These are phyloP conservation scores for Lutraria lutraria DNA, from an alignment of 2,888 invertebrate species.

Conservation along the genomic window DNA sequence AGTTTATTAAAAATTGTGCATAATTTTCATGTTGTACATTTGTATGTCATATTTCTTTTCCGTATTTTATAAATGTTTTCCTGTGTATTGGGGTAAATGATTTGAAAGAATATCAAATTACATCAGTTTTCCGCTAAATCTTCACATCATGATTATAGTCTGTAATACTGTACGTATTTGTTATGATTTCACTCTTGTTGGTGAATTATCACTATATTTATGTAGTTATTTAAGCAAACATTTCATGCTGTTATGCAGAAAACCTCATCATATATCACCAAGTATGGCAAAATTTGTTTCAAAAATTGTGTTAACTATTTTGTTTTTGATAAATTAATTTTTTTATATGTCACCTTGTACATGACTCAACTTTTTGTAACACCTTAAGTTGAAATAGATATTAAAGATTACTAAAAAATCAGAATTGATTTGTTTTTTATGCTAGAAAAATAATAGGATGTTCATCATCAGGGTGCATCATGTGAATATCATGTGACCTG, in stretches of 20 bases:
- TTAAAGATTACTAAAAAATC: background rate
- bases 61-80: too few relatives aligned
- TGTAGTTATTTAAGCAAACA: background rate
- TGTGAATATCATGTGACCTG: too few relatives aligned
- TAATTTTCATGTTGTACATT: background rate
- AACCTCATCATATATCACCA: background rate
- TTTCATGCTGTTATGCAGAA: conserved; percentile 15
- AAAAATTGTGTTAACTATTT: background rate
- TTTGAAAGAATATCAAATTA: background rate
- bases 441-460: background rate
- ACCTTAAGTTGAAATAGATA: background rate
- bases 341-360: conserved; percentile 19
- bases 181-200: background rate
- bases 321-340: conserved; percentile 4
- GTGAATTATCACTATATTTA: background rate
- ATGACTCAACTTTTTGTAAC: conserved; percentile 9
- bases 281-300: background rate
- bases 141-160: background rate
- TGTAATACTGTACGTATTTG: too few relatives aligned
- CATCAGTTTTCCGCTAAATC: background rate
- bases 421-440: background rate
- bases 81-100: background rate
- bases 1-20: too few relatives aligned
- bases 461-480: too few relatives aligned
- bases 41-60: background rate